phyloP scores from a whole-genome alignment of 2,797 vertebrate species.

The Xerus rutilus region DNA sequence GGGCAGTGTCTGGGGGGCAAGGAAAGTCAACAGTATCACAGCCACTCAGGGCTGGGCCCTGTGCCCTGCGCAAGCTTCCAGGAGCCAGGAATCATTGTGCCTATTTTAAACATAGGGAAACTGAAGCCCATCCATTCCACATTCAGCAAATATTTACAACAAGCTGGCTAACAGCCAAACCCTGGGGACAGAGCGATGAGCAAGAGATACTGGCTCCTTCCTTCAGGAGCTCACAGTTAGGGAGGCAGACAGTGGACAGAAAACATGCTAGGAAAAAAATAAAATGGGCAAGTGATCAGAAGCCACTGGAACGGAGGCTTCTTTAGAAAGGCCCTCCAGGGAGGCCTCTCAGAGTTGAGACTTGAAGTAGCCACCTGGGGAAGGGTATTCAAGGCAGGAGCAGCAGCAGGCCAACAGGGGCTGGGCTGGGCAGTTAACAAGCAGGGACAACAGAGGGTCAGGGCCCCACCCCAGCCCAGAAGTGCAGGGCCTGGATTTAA shows the following conservation, averaged over 20 bases:
- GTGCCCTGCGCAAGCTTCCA: background rate
- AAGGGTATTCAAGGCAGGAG: background rate
- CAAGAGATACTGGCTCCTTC: background rate
- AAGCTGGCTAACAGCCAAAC: background rate
- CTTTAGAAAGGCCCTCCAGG: background rate
- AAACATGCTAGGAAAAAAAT: background rate
- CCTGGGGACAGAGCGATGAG: background rate
- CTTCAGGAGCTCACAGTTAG: background rate
- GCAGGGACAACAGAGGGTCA: background rate
- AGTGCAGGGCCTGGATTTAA: background rate
- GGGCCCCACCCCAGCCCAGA: background rate
- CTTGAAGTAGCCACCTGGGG: background rate
- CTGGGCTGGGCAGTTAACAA: background rate
- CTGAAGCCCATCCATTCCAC: no score
- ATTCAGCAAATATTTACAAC: background rate
- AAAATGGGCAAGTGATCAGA: background rate
- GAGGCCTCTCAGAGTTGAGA: background rate
- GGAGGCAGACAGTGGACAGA: background rate
- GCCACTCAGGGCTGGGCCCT: background rate
- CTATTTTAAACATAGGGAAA: background rate
- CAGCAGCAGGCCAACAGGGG: background rate
- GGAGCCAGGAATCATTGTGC: background rate
- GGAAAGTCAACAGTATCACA: background rate
- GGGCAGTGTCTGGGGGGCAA: constrained; percentile 91
- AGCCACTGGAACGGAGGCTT: background rate